Evolutionary conservation across 2,888 invertebrate genomes (phyloP).

Genomic region (Lissocephala sabroskyi): DNA sequence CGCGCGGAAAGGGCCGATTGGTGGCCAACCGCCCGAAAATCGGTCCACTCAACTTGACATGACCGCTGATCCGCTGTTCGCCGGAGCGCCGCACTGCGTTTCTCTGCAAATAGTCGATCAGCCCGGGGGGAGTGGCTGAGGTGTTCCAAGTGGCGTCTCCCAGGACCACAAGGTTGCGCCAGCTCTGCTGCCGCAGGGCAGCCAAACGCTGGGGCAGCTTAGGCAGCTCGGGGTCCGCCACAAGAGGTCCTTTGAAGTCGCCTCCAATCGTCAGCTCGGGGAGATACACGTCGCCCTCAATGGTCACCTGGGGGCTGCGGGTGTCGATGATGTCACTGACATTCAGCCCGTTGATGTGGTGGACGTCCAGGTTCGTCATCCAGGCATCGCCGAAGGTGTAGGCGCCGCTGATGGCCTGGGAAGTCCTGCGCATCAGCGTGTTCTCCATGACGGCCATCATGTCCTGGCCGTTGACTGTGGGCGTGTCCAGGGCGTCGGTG

Average conservation of each 20-base stretch:
- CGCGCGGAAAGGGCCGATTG: constrained; percentile 27
- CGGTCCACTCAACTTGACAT: constrained; percentile 47
- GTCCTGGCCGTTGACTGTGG: constrained; percentile 38
- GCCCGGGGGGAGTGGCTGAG: not conserved
- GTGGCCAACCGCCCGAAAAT: constrained; percentile 39
- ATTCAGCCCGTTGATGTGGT: constrained; percentile 40
- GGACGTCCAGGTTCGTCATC: constrained; percentile 51
- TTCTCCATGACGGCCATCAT: constrained; percentile 50
- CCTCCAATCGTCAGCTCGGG: constrained; percentile 43
- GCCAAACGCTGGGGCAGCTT: constrained; percentile 18
- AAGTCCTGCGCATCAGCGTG: constrained; percentile 43
- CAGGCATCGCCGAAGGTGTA: constrained; percentile 45
- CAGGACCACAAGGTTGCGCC: constrained; percentile 51
- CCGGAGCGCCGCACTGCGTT: constrained; percentile 52
- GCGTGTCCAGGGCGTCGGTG: constrained; percentile 34
- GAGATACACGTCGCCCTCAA: constrained; percentile 47
- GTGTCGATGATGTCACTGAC: constrained; percentile 49
- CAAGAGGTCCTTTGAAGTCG: constrained; percentile 29
- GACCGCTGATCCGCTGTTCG: constrained; percentile 57
- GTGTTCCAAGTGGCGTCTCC: constrained; percentile 48
- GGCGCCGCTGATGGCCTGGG: constrained; percentile 53
- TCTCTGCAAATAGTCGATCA: constrained; percentile 50
- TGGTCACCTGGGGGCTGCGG: constrained; percentile 20
- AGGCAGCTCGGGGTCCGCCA: constrained; percentile 20
- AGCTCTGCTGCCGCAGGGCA: constrained; percentile 28